These are phyloP conservation scores for Dermatemys mawii DNA, from an alignment of 2,113 vertebrate genomes.

Conservation along the genomic window DNA sequence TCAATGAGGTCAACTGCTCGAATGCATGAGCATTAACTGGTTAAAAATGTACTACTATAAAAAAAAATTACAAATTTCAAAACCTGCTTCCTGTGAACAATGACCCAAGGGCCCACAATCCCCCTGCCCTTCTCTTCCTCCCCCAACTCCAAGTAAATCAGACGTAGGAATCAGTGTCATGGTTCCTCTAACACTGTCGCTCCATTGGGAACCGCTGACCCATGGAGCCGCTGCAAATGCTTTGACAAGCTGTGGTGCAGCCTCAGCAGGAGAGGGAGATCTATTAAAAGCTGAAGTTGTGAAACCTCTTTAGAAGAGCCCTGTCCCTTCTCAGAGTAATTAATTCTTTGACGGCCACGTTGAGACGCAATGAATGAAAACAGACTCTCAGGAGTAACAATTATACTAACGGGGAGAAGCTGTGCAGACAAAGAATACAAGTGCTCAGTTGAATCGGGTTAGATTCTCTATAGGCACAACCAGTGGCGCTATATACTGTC, in stretches of 20 bases:
- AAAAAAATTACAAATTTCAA: background rate
- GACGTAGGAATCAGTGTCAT: slow-evolving; percentile 36
- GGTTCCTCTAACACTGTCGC: slow-evolving; percentile 1
- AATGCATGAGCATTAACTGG: fast-evolving
- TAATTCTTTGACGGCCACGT: slow-evolving; percentile 76
- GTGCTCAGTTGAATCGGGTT: background rate
- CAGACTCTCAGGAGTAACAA: slow-evolving; percentile 57
- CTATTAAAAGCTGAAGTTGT: slow-evolving; percentile 70
- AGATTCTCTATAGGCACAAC: background rate
- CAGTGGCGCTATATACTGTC: background rate
- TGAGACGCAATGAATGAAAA: slow-evolving; percentile 68
- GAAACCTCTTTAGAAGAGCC: slow-evolving; percentile 71
- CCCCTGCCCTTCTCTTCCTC: background rate
- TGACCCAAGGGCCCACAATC: background rate
- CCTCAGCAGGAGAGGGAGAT: slow-evolving; percentile 65
- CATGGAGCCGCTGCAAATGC: slow-evolving; percentile 55
- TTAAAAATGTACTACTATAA: background rate
- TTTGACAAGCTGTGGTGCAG: slow-evolving; percentile 72
- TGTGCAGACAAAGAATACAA: slow-evolving; percentile 15
- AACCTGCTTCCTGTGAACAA: background rate
- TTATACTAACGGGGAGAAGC: slow-evolving; percentile 27
- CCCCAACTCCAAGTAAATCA: slow-evolving; percentile 18
- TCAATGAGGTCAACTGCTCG: background rate
- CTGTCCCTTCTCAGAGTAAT: slow-evolving; percentile 75
- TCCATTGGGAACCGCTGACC: slow-evolving; percentile 70